A percentile compares a stretch with the other conserved stretches of the same genome.
phyloP scores from a whole-genome alignment of 1,140 invertebrate genomes.

The Zaprionus ghesquierei region DNA sequence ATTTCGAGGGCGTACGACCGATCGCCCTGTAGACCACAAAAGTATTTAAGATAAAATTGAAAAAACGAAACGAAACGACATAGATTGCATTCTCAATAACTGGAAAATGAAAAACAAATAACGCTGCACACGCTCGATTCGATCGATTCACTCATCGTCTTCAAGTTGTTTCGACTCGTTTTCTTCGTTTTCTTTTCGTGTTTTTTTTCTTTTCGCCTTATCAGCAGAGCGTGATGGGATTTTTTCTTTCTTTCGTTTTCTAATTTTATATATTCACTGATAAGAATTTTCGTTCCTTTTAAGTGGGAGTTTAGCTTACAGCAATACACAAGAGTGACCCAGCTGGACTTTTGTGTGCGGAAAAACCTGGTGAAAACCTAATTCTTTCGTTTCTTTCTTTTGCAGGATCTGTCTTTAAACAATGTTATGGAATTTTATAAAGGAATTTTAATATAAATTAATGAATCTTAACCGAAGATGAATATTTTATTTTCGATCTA shows the following conservation, averaged over 20 bases:
- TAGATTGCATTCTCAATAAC: conserved; percentile 26
- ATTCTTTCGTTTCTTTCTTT: not conserved
- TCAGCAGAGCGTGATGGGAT: conserved; percentile 37
- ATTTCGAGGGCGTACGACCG: conserved; percentile 40
- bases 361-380: not conserved
- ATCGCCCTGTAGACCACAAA: not conserved
- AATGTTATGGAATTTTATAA: not conserved
- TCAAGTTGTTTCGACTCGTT: conserved; percentile 21
- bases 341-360: not conserved
- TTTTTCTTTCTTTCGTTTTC: conserved; percentile 55
- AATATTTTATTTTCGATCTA: not conserved
- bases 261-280: conserved; percentile 67
- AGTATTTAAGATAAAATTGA: conserved; percentile 28
- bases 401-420: not conserved
- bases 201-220: conserved; percentile 44
- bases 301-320: conserved; percentile 65
- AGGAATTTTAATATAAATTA: not conserved
- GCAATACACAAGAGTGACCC: conserved; percentile 3
- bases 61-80: not conserved
- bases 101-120: conserved; percentile 25
- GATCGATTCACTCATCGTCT: conserved; percentile 13
- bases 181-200: conserved; percentile 13
- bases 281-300: conserved; percentile 66
- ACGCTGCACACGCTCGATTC: conserved; percentile 28
- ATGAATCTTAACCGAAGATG: not conserved